Evolutionary conservation across 2,797 vertebrate species (phyloP).

Genomic region (Psittacula derbiana): DNA sequence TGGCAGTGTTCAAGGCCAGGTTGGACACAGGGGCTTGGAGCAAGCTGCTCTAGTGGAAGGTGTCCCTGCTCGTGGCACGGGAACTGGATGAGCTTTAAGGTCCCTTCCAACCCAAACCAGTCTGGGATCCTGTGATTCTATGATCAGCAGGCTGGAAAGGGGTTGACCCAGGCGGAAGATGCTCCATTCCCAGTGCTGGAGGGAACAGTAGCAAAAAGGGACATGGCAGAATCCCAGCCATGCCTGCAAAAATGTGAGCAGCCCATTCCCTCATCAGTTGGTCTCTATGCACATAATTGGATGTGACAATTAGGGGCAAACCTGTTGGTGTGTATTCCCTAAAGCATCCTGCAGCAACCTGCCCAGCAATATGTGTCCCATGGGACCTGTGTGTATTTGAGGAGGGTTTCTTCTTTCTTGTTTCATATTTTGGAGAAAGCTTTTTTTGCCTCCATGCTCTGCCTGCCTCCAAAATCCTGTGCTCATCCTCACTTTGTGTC

Average conservation of each 20-base stretch:
- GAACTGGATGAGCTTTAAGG: neutral
- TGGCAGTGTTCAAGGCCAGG: neutral
- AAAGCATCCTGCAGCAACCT: neutral
- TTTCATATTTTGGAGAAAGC: neutral
- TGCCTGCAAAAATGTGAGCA: neutral
- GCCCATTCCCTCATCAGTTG: neutral
- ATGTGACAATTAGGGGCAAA: neutral
- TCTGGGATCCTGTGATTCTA: neutral
- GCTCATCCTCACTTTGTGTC: neutral
- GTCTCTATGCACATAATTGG: neutral
- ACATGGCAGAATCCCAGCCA: neutral
- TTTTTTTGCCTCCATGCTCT: neutral
- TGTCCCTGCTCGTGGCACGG: neutral
- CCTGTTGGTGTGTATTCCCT: neutral
- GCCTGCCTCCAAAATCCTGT: too few relatives aligned
- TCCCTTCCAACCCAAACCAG: neutral
- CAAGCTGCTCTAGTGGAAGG: neutral
- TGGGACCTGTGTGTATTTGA: neutral
- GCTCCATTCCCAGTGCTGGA: neutral
- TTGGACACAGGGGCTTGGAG: neutral
- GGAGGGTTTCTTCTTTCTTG: neutral
- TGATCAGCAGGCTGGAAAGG: neutral
- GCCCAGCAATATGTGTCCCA: fast-evolving
- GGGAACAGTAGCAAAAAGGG: neutral
- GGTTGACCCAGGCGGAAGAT: too few relatives aligned